Base-by-base conservation (phyloP, 2,113 vertebrate species). In the Leucopsar rothschildi region DNA sequence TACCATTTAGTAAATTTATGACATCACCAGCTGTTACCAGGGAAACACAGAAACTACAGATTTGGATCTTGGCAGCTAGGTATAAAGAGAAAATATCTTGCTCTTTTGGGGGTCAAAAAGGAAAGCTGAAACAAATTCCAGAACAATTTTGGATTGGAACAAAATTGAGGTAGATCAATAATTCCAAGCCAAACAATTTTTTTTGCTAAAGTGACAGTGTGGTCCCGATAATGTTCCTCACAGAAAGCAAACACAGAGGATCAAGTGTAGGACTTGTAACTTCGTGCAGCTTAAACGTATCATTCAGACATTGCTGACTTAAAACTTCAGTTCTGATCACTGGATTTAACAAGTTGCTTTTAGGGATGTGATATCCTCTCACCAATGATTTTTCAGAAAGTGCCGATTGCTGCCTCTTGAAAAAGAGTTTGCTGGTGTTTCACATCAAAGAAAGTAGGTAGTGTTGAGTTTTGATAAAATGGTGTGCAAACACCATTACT, bases 41-140 rank as follows among this genome's bases (percentile, higher is more conserved):
- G 94, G 96, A 94, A 95, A 96, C 79, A 63, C 44, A 84, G 90
- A 81, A 95, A 92, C n/a, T 80, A 83, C 71, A 64, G 29, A 90
- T 73, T 83, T 52, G 40, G 56, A 86, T 92, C 64, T 93, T 96
- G 93, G 82, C 88, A 96, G 80, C 49, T 84, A 76, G 71, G 56
- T 77, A 40, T 77, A 66, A 82, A 49, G 37, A 90, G 61, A 53
- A 92, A 95, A 76, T 71, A 75, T 50, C 69, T 95, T 90, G 56
- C 68, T 93, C 69, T 84, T 92, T 79, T 92, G 53, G 14, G 23
- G 14, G 37, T 78, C 56, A 40, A 52, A 93, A 81, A 83, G 47
- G 47, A 92, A 91, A 91, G 35, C 71, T 50, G 39, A 77, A 85
- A 77, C 28, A 69, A 91, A 86, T 55, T 77, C 25, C 61, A 57